phyloP scores from a whole-genome alignment of 2,888 invertebrate species.

The Cistogaster globosa region DNA sequence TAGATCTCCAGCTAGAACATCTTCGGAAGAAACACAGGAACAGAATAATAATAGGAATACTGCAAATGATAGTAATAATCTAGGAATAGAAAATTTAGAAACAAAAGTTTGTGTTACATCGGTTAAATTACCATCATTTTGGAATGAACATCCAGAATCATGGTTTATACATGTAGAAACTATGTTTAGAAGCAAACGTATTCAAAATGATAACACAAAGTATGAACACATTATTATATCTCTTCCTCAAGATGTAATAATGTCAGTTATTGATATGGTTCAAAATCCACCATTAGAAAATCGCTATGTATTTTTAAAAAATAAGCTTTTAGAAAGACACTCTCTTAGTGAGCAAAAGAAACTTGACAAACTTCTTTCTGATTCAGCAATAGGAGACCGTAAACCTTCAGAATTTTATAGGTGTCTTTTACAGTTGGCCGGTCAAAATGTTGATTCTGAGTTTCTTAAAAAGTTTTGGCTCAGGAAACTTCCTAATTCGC shows the following conservation, averaged over 20 bases:
- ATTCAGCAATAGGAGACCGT: background rate
- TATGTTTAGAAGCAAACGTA: background rate
- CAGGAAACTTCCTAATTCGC: too few species aligned
- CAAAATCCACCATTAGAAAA: background rate
- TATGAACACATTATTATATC: background rate
- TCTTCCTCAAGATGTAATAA: constrained; percentile 23
- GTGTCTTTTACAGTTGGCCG: background rate
- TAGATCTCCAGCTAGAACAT: too few species aligned
- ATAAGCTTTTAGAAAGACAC: background rate
- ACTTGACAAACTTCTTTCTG: background rate
- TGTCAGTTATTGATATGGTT: constrained; percentile 16
- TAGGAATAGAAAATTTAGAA: background rate
- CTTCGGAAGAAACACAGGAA: too few species aligned
- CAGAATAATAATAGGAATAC: too few species aligned
- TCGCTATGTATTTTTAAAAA: background rate
- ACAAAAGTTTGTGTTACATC: background rate
- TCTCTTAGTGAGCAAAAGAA: background rate
- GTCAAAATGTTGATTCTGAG: background rate
- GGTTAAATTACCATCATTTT: background rate
- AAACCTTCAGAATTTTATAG: too few species aligned
- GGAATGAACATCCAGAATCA: constrained; percentile 18
- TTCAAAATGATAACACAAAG: background rate
- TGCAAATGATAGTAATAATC: background rate
- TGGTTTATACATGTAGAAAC: constrained; percentile 31
- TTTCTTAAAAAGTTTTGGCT: background rate